Base-by-base conservation (phyloP, 2,113 vertebrate genomes). In the Microtus ochrogaster region DNA sequence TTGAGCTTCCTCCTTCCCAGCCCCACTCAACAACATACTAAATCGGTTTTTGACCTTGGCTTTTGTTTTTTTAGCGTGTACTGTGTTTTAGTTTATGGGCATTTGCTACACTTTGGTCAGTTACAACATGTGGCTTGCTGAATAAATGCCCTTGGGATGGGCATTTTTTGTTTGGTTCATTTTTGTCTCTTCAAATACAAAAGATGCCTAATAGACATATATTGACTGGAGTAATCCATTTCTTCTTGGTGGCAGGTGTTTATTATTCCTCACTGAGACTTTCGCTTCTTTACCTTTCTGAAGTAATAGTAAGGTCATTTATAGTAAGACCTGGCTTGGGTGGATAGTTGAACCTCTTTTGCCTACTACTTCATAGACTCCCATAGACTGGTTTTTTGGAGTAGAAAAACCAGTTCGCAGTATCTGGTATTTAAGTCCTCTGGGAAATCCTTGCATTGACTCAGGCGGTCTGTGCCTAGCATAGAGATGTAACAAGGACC, bases 101-200 rank as follows among this genome's bases (percentile, higher is more conserved):
- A 66, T 39, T 90, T 82, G n/a, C 33, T 5, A 14, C 3, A 26
- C 70, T 68, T 47, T 28, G 49, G 30, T 72, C 36, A 91, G 84
- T 94, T 73, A 73, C 17, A 58, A 30, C 33, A 21, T 39, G 41
- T 88, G 39, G 19, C 47, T 83, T 14, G 33, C 55, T 66, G 22
- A 76, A 33, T 41, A 73, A 39, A 39, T 82, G n/a, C 52, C 52
- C 73, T 68, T 12, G 76, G 13, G 36, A 52, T 24, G 19, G 12
- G n/a, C 36, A 52, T 94, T 96, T 86, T 77, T 86, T 82, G 16
- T 61, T 97, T 81, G 78, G 55, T 10, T 89, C 39, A 65, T 17
- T 78, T 91, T 94, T 89, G 41, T 58, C 6, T 89, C 61, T 93
- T 93, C 3, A 84, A 9, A 19, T 22, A 6, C 14, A 76, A 21